A percentile compares a stretch with the other conserved stretches of the same genome.
These are phyloP conservation scores for Limosa lapponica DNA, from an alignment of 2,797 vertebrate species.

Conservation along the genomic window DNA sequence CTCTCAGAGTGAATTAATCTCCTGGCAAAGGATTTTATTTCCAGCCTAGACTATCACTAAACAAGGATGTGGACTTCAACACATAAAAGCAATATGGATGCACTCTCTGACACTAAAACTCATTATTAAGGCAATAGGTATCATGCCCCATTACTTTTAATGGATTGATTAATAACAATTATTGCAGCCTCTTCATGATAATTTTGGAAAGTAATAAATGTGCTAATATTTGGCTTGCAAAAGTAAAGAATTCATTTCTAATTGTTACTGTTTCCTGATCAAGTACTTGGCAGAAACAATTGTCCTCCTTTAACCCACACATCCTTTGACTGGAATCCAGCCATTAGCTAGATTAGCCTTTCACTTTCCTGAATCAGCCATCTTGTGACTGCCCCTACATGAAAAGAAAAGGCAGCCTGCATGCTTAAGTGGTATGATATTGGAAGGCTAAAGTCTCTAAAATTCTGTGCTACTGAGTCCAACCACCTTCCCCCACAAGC, in stretches of 20 bases:
- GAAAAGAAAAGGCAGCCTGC: neutral
- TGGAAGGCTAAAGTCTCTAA: neutral
- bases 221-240: neutral
- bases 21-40: constrained; percentile 11
- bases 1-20: neutral
- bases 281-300: neutral
- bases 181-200: constrained; percentile 6
- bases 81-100: neutral
- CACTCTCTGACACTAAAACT: neutral
- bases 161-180: constrained; percentile 43
- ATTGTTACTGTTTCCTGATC: neutral
- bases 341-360: neutral
- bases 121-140: constrained; percentile 27
- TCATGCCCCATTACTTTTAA: constrained; percentile 40
- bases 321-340: neutral
- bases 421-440: neutral
- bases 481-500: neutral
- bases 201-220: constrained; percentile 6
- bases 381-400: neutral
- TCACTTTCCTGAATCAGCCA: neutral
- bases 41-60: neutral
- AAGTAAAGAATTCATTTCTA: neutral
- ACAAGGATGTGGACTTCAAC: neutral
- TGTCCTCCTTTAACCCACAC: neutral
- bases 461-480: neutral